A percentile compares a stretch with the other conserved stretches of the same genome.
Conservation (phyloP, 2,113 vertebrate genomes). For the Macroglossus sobrinus region DNA sequence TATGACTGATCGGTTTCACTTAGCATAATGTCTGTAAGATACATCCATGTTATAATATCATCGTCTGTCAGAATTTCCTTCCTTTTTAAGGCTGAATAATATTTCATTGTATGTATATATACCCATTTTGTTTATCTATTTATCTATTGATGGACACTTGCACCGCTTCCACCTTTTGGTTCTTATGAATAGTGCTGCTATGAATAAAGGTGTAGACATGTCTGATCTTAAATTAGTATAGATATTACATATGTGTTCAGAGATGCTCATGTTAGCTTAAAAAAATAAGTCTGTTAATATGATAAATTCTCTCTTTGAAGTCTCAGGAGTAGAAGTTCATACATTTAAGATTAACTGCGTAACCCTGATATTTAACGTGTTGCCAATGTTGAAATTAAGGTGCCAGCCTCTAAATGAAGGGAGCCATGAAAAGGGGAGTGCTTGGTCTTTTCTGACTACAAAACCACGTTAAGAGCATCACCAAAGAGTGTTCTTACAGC, state of each 20-base stretch:
- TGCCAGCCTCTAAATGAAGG: background rate
- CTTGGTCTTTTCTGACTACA: background rate
- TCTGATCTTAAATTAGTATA: background rate
- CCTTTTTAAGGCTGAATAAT: background rate
- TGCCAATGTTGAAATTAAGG: background rate
- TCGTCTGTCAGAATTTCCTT: background rate
- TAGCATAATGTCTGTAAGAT: background rate
- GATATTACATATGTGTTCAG: background rate
- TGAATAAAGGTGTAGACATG: background rate
- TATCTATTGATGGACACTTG: background rate
- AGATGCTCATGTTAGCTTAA: background rate
- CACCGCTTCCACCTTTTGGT: background rate
- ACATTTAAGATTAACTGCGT: background rate
- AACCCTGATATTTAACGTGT: background rate
- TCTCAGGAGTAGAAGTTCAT: background rate
- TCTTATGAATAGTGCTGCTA: background rate
- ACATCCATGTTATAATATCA: background rate
- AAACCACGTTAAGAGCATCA: background rate
- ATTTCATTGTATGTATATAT: background rate
- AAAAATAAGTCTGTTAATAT: conserved; percentile 1
- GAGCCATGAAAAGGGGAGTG: background rate
- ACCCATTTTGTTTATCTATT: background rate
- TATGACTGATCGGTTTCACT: background rate
- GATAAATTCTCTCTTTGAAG: conserved; percentile 3
- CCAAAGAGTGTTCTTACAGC: background rate